Evolutionary conservation across 2,888 invertebrate species (phyloP), one percentile per base, ranked within the genome.

Genomic region (Dexiosoma caninum): DNA sequence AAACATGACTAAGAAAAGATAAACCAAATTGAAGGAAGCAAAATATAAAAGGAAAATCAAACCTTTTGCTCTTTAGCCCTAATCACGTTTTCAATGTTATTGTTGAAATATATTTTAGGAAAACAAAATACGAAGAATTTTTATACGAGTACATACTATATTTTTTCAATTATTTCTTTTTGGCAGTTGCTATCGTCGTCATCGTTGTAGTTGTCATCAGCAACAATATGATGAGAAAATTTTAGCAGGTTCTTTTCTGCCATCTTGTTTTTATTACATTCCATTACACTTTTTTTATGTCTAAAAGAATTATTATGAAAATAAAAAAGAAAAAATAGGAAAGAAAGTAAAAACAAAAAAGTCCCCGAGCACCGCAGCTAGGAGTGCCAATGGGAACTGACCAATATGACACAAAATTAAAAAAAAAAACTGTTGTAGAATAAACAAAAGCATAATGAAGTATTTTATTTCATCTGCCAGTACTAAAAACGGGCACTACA

Each of bases 81-180:
- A 81, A 81, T 81, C 81, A 81, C 57, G 72, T 69, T 81, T 77
- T 69, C 76, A 72, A 72, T 72, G 72, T 64, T 81, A 49, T 51
- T 72, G 66, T 40, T 66, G 14, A 44, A 40, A 37, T 59, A 53
- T 60, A 59, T 59, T 27, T 6, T 21, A 42, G 27, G 21, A 37
- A 55, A 23, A 37, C 6, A 19, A 59, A 35, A 44, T 3, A 27
- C 12, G 49, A 51, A 60, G 40, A 67, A 70, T n/a, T n/a, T n/a
- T n/a, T n/a, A n/a, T n/a, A n/a, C n/a, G n/a, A n/a, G n/a, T n/a
- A 69, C 35, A 46, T 5, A n/a, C 49, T 70, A 62, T 70, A 46
- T 46, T 51, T 55, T 66, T 76, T 62, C 46, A 67, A 69, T 27
- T 57, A 59, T 67, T 71, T 62, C 67, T 60, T 71, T 59, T 59